phyloP scores from a whole-genome alignment of 2,888 invertebrate species.

The Tridacna gigas region DNA sequence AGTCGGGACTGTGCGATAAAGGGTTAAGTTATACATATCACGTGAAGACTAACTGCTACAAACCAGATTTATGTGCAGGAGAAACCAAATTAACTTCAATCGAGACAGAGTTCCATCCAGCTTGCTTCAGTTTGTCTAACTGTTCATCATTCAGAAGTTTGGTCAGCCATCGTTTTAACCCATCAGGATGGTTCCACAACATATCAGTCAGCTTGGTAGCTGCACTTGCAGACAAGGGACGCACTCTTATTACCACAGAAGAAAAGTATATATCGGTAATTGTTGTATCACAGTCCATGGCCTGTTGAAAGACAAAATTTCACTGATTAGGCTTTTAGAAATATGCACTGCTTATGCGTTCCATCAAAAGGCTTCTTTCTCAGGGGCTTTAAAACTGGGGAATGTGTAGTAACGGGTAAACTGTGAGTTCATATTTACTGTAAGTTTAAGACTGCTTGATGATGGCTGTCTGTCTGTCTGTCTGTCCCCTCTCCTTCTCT shows the following conservation, averaged over 20 bases:
- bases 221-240: background rate
- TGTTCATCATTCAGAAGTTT: conserved; percentile 1
- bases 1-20: too few relatives aligned
- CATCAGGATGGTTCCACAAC: background rate
- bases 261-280: background rate
- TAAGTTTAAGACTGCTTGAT: too few relatives aligned
- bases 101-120: background rate
- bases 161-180: background rate
- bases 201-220: background rate
- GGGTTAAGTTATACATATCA: too few relatives aligned
- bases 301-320: background rate
- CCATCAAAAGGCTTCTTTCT: too few relatives aligned
- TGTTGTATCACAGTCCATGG: conserved; percentile 9
- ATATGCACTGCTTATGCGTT: too few relatives aligned
- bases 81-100: background rate
- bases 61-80: background rate
- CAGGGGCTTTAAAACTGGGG: too few relatives aligned
- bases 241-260: conserved; percentile 4
- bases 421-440: too few relatives aligned
- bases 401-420: too few relatives aligned
- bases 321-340: too few relatives aligned
- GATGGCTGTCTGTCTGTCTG: too few relatives aligned
- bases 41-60: too few relatives aligned
- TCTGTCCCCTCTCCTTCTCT: too few relatives aligned
- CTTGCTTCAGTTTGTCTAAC: background rate